Evolutionary conservation across 2,888 invertebrate genomes (phyloP), one percentile per base, ranked within the genome.

Genomic region (Tiliacea aurago): DNA sequence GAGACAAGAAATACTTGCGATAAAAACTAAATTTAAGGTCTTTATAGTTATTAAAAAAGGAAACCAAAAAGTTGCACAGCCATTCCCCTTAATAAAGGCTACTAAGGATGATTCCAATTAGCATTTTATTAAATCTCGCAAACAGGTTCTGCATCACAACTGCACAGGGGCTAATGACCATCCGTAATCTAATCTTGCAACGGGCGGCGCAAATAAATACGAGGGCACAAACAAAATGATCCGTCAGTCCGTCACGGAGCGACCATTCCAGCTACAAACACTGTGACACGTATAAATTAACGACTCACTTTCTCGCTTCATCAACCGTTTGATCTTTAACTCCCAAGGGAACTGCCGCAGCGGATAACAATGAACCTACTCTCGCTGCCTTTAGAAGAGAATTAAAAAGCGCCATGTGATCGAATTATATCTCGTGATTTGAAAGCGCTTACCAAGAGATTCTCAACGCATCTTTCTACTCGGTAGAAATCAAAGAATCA

Each of bases 161-260:
- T 88, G 87, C 88, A 86, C 86, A 81, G 90, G 88, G 93, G 94
- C 92, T 93, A 94, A 94, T 91, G 94, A 94, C 94, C 94, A 93
- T 85, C 83, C 88, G 93, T 93, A 94, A 95, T 95, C 94, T 94
- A 94, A 94, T 94, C 95, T 93, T 86, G 87, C 86, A 84, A 83
- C 86, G 85, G 83, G 86, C 88, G 86, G 88, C 88, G 87, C 91
- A 85, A 86, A 86, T 84, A 86, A 86, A 87, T 87, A 84, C 84
- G 81, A 83, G 87, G 86, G 89, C 90, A 87, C 88, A 86, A 87
- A 80, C 88, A 83, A 87, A 89, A 84, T 84, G 83, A 84, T 83
- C 83, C 78, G 83, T 78, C 86, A 80, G 85, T 77, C 71, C 71
- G 73, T 63, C 81, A 81, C 83, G 43, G 61, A 76, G 64, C 59